A percentile compares a stretch with the other conserved stretches of the same genome.
These are phyloP conservation scores for Zapornia atra DNA, from an alignment of 2,113 vertebrate genomes.

Conservation along the genomic window DNA sequence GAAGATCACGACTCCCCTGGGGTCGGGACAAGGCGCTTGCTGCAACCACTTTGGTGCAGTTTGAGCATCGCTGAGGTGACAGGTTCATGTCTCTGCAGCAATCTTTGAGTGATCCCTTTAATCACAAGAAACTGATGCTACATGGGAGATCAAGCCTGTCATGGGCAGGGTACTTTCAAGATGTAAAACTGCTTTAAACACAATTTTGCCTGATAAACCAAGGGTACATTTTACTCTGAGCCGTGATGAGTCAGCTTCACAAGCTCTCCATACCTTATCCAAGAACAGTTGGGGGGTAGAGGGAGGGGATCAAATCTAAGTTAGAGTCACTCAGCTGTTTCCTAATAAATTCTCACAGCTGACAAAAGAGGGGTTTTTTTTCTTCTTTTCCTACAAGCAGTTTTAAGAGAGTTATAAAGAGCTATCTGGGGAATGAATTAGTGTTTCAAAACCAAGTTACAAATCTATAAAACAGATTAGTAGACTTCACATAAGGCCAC, in stretches of 20 bases:
- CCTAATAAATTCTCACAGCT: neutral
- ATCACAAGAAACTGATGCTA: neutral
- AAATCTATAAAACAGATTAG: conserved; percentile 71
- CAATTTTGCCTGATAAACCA: neutral
- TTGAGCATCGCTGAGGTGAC: rapidly evolving
- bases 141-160: neutral
- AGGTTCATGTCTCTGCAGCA: neutral
- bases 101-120: neutral
- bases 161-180: neutral
- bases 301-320: neutral
- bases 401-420: conserved; percentile 16
- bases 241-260: neutral
- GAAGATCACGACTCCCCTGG: neutral
- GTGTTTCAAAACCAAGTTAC: conserved; percentile 54
- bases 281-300: neutral
- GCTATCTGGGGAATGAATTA: conserved; percentile 45
- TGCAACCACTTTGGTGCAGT: neutral
- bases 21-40: neutral
- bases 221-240: neutral
- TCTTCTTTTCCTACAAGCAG: neutral
- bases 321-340: conserved; percentile 34
- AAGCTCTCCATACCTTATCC: neutral
- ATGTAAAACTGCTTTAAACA: neutral
- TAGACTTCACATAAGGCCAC: conserved; percentile 57
- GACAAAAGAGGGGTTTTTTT: neutral